phyloP scores from a whole-genome alignment of 2,113 vertebrate species.

The Arvicanthis niloticus region DNA sequence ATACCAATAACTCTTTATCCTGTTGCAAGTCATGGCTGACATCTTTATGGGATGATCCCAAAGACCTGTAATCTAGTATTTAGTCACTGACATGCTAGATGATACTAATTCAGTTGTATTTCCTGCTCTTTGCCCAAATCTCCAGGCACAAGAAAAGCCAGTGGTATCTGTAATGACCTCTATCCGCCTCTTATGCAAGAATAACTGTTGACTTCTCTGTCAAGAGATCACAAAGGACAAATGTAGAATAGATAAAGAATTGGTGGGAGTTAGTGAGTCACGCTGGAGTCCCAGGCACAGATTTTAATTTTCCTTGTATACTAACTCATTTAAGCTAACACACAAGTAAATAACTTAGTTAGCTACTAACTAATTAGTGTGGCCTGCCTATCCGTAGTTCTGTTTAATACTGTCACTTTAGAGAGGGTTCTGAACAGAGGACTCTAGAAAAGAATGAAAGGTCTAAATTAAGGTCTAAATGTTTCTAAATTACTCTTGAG shows the following conservation, averaged over 20 bases:
- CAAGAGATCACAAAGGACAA: not conserved
- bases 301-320: not conserved
- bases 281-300: too few relatives aligned
- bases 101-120: not conserved
- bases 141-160: not conserved
- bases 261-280: not conserved
- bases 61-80: not conserved
- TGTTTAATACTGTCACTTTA: not conserved
- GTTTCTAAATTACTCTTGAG: not conserved
- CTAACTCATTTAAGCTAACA: not conserved
- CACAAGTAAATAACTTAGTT: too few relatives aligned
- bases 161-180: not conserved
- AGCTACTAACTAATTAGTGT: too few relatives aligned
- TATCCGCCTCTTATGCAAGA: not conserved
- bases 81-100: not conserved
- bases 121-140: not conserved
- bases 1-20: not conserved
- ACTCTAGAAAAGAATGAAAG: not conserved
- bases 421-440: not conserved
- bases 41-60: not conserved
- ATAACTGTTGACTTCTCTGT: too few relatives aligned
- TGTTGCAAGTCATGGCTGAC: not conserved
- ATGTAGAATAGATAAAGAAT: not conserved
- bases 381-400: not conserved
- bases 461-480: too few relatives aligned